Percentiles rank a stretch among this genome's conserved stretches.
These are phyloP conservation scores for Crotophaga sulcirostris DNA, from an alignment of 2,113 vertebrate species.

Conservation along the genomic window DNA sequence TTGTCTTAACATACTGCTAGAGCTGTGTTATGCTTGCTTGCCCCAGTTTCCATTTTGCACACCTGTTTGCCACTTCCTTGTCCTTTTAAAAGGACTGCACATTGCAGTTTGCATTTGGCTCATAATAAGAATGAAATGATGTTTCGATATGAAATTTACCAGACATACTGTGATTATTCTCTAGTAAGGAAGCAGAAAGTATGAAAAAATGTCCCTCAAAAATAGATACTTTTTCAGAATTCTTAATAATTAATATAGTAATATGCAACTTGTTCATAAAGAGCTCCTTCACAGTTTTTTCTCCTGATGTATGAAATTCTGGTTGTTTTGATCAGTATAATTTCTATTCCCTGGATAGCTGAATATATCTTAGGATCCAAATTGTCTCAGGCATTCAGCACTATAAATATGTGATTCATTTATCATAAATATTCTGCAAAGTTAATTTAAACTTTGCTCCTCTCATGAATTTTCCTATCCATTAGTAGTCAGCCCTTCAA, in stretches of 20 bases:
- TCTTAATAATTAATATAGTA: neutral
- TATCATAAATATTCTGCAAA: neutral
- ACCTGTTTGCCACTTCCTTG: neutral
- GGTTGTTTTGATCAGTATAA: neutral
- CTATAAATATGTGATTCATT: neutral
- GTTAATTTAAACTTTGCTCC: neutral
- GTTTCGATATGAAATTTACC: neutral
- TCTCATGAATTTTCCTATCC: neutral
- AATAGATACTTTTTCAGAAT: neutral
- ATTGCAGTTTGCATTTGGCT: neutral
- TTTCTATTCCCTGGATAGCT: neutral
- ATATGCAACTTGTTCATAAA: neutral
- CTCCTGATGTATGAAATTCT: neutral
- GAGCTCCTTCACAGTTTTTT: neutral
- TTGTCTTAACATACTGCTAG: neutral
- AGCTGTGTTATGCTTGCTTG: accelerated
- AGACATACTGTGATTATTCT: neutral
- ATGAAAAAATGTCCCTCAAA: accelerated
- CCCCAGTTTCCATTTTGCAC: neutral
- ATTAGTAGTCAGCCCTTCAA: neutral
- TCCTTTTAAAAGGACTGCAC: neutral
- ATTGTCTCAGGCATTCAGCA: neutral
- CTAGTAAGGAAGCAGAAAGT: neutral
- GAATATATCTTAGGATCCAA: neutral
- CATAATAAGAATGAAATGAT: neutral